A percentile compares a stretch with the other conserved stretches of the same genome.
Conservation (phyloP, 2,113 vertebrate genomes). For the Dryoscopus gambensis region DNA sequence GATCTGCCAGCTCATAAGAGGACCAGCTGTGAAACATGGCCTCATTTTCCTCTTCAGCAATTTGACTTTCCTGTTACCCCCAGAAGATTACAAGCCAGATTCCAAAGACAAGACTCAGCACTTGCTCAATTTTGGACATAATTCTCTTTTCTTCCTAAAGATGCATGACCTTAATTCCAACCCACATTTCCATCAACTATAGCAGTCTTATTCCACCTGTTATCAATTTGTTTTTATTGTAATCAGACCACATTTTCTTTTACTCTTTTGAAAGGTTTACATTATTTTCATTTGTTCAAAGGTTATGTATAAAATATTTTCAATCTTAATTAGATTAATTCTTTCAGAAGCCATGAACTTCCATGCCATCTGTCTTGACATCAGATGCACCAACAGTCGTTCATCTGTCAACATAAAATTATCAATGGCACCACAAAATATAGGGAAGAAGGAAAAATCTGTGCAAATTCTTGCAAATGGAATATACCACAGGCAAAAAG, state of each 20-base stretch:
- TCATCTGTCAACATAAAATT: neutral
- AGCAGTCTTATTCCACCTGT: neutral
- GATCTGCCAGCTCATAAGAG: conserved; percentile 7
- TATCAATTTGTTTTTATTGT: neutral
- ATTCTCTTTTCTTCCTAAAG: neutral
- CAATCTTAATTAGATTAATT: neutral
- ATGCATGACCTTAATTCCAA: neutral
- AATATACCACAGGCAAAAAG: neutral
- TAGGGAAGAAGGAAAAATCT: neutral
- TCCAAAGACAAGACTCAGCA: neutral
- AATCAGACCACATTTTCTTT: neutral
- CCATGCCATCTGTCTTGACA: neutral
- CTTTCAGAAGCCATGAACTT: neutral
- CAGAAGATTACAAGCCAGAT: neutral
- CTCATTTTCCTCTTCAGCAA: conserved; percentile 17
- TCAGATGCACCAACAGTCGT: neutral
- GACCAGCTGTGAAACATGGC: conserved; percentile 11
- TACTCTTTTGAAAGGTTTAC: neutral
- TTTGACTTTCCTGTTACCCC: neutral
- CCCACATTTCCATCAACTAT: neutral
- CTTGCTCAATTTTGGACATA: neutral
- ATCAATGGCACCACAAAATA: neutral
- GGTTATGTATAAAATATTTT: neutral
- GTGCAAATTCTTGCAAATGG: neutral
- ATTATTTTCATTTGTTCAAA: neutral